Evolutionary conservation across 2,888 invertebrate species (phyloP).

Genomic region (Coelinius sp.): DNA sequence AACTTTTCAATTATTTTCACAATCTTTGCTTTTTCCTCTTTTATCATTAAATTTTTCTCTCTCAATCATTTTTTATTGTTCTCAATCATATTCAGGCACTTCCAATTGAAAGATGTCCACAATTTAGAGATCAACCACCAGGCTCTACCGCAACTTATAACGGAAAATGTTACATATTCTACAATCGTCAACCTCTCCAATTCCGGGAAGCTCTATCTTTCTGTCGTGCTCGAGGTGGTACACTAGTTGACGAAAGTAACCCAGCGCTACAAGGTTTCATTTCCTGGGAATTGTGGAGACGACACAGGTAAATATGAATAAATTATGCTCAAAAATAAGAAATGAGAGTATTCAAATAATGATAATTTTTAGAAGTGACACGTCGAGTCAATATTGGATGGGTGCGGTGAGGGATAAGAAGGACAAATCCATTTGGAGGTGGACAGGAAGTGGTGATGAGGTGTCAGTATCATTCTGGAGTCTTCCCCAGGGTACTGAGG

Average conservation of each 20-base stretch:
- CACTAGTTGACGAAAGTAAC: slow-evolving; percentile 92
- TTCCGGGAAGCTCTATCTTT: slow-evolving; percentile 86
- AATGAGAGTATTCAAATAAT: slow-evolving; percentile 12
- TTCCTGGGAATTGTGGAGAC: slow-evolving; percentile 93
- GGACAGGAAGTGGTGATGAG: slow-evolving; percentile 87
- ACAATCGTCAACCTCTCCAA: slow-evolving; percentile 86
- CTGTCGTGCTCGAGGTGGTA: slow-evolving; percentile 86
- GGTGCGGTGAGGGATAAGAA: slow-evolving; percentile 89
- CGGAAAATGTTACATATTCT: slow-evolving; percentile 95
- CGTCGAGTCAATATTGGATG: slow-evolving; percentile 95
- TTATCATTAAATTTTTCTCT: neutral
- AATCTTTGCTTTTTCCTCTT: neutral
- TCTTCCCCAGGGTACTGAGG: slow-evolving; percentile 82
- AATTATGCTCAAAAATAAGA: neutral
- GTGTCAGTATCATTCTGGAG: slow-evolving; percentile 95
- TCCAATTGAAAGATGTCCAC: slow-evolving; percentile 92
- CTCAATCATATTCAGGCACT: slow-evolving; percentile 75
- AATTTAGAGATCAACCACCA: slow-evolving; percentile 92
- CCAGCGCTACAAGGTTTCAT: slow-evolving; percentile 94
- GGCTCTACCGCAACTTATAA: slow-evolving; percentile 95
- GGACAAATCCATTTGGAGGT: slow-evolving; percentile 87
- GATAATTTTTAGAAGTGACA: slow-evolving; percentile 78
- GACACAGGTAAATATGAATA: slow-evolving; percentile 77
- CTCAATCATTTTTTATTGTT: neutral
- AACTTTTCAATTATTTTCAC: too few species aligned